phyloP scores from a whole-genome alignment of 2,113 vertebrate species.

The Tragelaphus scriptus region DNA sequence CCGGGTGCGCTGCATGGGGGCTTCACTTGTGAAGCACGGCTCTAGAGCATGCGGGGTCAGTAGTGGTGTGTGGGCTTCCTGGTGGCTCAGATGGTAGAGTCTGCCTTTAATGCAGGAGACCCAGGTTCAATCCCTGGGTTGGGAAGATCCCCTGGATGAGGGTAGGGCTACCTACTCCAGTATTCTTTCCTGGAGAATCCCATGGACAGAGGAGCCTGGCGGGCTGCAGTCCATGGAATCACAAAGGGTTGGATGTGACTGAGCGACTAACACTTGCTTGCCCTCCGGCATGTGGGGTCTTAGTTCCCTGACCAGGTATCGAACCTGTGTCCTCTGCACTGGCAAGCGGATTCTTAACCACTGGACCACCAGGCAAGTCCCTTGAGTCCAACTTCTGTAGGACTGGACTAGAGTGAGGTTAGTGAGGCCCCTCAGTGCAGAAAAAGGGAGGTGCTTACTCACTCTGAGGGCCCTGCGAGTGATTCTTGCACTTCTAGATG shows the following conservation, averaged over 20 bases:
- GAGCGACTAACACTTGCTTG: neutral
- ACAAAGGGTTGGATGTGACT: neutral
- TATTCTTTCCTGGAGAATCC: neutral
- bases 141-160: neutral
- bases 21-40: neutral
- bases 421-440: neutral
- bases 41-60: neutral
- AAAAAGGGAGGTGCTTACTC: neutral
- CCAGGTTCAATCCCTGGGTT: neutral
- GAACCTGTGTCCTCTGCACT: neutral
- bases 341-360: neutral
- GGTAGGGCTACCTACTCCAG: neutral
- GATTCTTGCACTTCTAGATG: neutral
- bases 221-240: neutral
- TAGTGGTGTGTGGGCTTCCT: neutral
- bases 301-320: neutral
- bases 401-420: neutral
- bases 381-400: neutral
- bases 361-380: neutral
- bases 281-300: neutral
- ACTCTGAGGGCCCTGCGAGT: neutral
- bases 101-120: neutral
- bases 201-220: neutral
- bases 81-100: neutral
- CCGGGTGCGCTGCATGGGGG: rapidly evolving